Conservation (phyloP, 2,888 invertebrate species). For the Noctua fimbriata region DNA sequence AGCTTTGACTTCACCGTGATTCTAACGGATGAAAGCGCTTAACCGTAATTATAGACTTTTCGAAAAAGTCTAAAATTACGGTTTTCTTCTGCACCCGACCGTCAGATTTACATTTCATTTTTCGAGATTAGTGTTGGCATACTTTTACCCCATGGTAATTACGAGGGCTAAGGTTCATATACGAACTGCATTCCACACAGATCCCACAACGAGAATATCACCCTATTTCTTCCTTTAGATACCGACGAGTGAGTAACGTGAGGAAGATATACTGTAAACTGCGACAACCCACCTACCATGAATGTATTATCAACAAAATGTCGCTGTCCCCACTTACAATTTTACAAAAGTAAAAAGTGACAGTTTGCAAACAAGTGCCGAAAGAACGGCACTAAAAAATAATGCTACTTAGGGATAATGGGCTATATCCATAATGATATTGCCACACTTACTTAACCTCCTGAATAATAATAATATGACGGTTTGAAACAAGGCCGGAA, state of each 20-base stretch:
- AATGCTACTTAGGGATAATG: slow-evolving; percentile 32
- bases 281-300: slow-evolving; percentile 6
- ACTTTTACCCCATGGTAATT: not conserved
- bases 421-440: slow-evolving; percentile 40
- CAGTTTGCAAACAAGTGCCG: slow-evolving; percentile 37
- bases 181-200: not conserved
- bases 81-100: too few relatives aligned
- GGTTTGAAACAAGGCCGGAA: slow-evolving; percentile 47
- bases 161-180: not conserved
- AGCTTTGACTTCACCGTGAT: too few relatives aligned
- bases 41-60: too few relatives aligned
- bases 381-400: slow-evolving; percentile 50
- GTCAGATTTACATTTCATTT: not conserved
- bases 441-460: slow-evolving; percentile 28
- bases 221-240: not conserved
- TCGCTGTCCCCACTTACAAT: not conserved
- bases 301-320: slow-evolving; percentile 6
- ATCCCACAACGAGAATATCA: not conserved
- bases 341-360: slow-evolving; percentile 32
- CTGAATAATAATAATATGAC: slow-evolving; percentile 40
- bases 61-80: too few relatives aligned
- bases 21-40: too few relatives aligned
- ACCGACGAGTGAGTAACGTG: not conserved
- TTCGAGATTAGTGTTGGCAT: not conserved
- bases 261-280: slow-evolving; percentile 3